Conservation (phyloP, 2,113 vertebrate genomes). For the Chaetura pelagica region DNA sequence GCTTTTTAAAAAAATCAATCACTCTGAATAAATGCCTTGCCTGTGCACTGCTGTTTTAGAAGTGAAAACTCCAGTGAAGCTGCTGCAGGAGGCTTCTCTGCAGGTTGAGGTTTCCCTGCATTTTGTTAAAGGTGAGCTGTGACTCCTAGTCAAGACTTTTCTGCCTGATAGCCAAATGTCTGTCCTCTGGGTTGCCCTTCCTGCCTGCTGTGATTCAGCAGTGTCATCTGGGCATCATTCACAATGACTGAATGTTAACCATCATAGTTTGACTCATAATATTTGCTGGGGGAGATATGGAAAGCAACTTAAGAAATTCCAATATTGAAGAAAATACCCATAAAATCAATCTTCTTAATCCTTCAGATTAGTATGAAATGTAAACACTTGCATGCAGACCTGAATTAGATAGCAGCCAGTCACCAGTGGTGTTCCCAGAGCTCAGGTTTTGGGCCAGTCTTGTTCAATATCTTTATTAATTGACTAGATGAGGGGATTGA, state of each 20-base stretch:
- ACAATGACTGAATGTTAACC: no score
- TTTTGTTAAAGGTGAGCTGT: background rate
- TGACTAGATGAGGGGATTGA: no score
- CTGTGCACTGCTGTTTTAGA: background rate
- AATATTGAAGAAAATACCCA: background rate
- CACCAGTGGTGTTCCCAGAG: no score
- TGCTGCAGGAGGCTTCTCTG: background rate
- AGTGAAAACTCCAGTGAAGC: background rate
- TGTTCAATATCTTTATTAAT: no score
- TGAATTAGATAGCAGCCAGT: background rate
- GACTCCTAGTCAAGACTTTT: background rate
- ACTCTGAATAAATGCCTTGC: background rate
- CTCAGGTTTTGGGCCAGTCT: no score
- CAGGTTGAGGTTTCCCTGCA: background rate
- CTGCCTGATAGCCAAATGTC: background rate
- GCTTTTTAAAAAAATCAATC: background rate
- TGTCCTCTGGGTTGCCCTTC: background rate
- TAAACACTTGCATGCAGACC: background rate
- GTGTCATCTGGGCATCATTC: background rate
- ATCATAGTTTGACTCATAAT: background rate
- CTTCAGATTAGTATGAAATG: background rate
- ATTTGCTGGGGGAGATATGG: background rate
- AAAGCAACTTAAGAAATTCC: background rate
- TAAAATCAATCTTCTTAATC: background rate
- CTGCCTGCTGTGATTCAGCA: background rate